These are phyloP conservation scores for Steatocranus sp. DNA, from an alignment of 2,797 vertebrate genomes.

Conservation along the genomic window DNA sequence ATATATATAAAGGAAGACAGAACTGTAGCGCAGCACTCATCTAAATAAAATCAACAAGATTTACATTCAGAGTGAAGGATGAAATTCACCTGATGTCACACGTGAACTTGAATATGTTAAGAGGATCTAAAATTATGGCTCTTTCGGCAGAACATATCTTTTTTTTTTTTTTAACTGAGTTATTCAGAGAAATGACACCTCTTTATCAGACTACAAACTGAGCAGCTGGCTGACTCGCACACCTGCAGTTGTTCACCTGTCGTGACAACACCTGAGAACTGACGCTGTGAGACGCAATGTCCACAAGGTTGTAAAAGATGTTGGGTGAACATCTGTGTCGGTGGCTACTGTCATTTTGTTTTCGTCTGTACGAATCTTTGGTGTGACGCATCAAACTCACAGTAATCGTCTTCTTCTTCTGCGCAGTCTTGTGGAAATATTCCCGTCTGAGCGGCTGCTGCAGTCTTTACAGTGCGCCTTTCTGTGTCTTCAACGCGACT, in stretches of 20 bases:
- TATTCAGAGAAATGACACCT: background rate
- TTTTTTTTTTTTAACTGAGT: background rate
- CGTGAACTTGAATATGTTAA: background rate
- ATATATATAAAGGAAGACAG: background rate
- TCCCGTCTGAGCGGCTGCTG: conserved; percentile 4
- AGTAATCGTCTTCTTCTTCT: background rate
- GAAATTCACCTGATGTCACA: background rate
- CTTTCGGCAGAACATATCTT: background rate
- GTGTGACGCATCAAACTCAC: conserved; percentile 13
- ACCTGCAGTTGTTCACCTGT: conserved; percentile 47
- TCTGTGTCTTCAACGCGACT: background rate
- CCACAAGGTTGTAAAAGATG: background rate
- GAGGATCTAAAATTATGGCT: background rate
- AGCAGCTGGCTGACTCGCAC: background rate
- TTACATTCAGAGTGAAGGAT: background rate
- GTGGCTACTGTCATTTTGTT: background rate
- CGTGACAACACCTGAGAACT: background rate
- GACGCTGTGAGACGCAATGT: background rate
- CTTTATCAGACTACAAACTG: background rate
- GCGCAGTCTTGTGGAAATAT: background rate
- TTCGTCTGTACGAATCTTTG: background rate
- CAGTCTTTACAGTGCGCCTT: conserved; percentile 12
- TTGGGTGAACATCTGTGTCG: background rate
- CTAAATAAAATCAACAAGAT: background rate
- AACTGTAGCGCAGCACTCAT: background rate